phyloP scores from a whole-genome alignment of 2,113 vertebrate species.

The Mus spicilegus region DNA sequence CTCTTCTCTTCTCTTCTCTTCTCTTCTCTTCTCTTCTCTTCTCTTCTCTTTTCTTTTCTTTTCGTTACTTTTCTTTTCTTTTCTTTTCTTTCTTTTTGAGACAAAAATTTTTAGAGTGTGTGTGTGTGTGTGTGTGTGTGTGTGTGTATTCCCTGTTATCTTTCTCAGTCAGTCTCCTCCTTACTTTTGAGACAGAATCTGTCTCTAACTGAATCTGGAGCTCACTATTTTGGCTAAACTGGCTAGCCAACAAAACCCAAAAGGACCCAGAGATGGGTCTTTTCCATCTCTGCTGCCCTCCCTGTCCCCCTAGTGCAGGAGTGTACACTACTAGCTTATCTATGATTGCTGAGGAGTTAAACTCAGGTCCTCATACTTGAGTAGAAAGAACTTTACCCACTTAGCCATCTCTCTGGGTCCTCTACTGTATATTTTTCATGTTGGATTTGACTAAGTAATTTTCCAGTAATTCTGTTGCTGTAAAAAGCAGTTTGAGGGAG shows the following conservation, averaged over 20 bases:
- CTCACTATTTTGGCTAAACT: background rate
- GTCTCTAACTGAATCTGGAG: background rate
- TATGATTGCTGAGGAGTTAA: background rate
- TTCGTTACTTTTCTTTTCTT: too few species aligned
- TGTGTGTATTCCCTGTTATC: background rate
- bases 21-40: too few species aligned
- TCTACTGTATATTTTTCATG: constrained; percentile 79
- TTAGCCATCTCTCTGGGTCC: background rate
- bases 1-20: too few species aligned
- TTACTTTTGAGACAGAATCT: background rate
- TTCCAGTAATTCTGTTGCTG: constrained; percentile 38
- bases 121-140: background rate
- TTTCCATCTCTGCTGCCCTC: background rate
- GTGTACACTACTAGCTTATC: background rate
- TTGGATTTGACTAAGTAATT: constrained; percentile 70
- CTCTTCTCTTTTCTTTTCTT: too few species aligned
- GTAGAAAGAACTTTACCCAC: background rate
- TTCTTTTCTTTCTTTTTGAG: too few species aligned
- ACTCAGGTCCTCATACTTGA: background rate
- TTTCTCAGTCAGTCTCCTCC: background rate
- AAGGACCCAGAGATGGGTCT: too few species aligned
- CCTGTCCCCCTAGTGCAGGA: background rate
- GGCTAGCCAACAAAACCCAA: too few species aligned
- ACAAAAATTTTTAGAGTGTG: background rate
- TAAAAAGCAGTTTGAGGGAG: constrained; percentile 82